A percentile compares a stretch with the other conserved stretches of the same genome.
Conservation (phyloP, 2,888 invertebrate genomes). For the Apodemia mormo region DNA sequence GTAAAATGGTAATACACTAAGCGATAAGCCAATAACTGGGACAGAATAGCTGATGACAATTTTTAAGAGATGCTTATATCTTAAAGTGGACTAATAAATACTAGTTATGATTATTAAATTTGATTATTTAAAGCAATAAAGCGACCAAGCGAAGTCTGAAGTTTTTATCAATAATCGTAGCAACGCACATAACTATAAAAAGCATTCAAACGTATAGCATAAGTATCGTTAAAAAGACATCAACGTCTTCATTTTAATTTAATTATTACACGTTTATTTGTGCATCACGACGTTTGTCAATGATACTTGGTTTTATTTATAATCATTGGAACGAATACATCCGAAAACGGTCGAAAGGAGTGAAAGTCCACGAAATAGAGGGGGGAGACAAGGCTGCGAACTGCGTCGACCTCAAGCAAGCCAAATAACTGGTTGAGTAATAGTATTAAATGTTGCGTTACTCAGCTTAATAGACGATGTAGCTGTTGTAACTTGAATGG, state of each 20-base stretch:
- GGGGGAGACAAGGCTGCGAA: slow-evolving; percentile 71
- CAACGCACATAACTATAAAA: not conserved
- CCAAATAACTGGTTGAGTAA: slow-evolving; percentile 74
- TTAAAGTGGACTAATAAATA: no score
- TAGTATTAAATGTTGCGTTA: slow-evolving; percentile 70
- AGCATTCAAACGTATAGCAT: not conserved
- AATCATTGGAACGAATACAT: slow-evolving; percentile 43
- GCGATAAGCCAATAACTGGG: no score
- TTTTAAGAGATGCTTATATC: no score
- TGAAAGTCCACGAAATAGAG: slow-evolving; percentile 57
- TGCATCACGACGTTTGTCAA: not conserved
- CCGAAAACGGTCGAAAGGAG: slow-evolving; percentile 51
- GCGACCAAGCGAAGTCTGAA: no score
- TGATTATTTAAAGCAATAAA: no score
- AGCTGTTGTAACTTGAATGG: slow-evolving; percentile 32
- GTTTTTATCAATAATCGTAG: not conserved
- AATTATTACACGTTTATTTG: not conserved
- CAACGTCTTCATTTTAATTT: not conserved
- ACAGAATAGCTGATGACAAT: no score
- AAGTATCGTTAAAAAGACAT: not conserved
- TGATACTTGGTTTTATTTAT: slow-evolving; percentile 11
- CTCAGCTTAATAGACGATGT: slow-evolving; percentile 48
- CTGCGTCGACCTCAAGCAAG: slow-evolving; percentile 62
- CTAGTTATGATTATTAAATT: no score
- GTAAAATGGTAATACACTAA: no score